Conservation (phyloP, 2,888 invertebrate species). For the Agriopis leucophaearia region DNA sequence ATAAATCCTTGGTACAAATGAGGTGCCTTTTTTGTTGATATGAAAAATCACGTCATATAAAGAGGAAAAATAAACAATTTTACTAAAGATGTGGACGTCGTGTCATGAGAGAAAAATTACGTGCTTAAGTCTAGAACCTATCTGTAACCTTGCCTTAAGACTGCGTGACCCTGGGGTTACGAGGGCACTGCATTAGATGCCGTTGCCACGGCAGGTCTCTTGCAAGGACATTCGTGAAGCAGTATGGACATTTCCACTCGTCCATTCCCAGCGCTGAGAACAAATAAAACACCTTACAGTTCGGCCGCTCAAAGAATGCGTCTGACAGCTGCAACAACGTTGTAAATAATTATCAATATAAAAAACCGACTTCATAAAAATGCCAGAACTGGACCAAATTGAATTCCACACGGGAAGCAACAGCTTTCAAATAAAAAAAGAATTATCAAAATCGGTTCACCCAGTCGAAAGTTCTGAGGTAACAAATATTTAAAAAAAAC, state of each 20-base stretch:
- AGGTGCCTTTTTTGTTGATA: background rate
- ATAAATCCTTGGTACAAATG: background rate
- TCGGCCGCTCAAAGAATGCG: too few species aligned
- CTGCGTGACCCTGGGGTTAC: conserved; percentile 74
- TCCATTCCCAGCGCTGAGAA: conserved; percentile 80
- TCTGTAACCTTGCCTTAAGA: conserved; percentile 17
- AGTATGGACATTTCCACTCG: conserved; percentile 94
- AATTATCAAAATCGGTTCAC: too few species aligned
- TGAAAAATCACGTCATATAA: background rate
- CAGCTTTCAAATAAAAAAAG: too few species aligned
- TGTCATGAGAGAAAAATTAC: too few species aligned
- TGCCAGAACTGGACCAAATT: too few species aligned
- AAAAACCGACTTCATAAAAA: too few species aligned
- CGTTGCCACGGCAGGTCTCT: conserved; percentile 94
- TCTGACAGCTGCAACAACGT: too few species aligned
- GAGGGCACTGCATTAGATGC: conserved; percentile 89
- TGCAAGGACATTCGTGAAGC: conserved; percentile 91
- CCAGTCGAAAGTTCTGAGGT: too few species aligned
- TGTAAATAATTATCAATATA: too few species aligned
- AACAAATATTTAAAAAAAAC: too few species aligned
- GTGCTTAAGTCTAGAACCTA: background rate
- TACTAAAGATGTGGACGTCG: background rate
- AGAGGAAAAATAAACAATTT: background rate
- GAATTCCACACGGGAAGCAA: too few species aligned
- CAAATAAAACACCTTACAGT: too few species aligned